Percentiles rank a stretch among this genome's conserved stretches.
phyloP scores from a whole-genome alignment of 2,113 vertebrate species.

The Microcebus griseorufus region DNA sequence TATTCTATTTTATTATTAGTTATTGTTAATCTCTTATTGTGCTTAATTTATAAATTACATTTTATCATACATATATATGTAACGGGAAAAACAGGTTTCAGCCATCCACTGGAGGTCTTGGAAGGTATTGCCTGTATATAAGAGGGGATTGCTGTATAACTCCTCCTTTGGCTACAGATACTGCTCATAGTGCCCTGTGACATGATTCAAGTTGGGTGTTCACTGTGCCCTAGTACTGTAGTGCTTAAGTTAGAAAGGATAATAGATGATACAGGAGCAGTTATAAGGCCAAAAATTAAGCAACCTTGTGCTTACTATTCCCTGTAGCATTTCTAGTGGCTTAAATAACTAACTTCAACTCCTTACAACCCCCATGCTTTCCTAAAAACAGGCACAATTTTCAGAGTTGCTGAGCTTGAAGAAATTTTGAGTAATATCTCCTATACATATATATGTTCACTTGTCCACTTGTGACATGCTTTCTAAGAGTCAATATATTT shows the following conservation, averaged over 20 bases:
- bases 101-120: neutral
- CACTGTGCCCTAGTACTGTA: neutral
- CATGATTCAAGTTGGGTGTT: neutral
- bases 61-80: neutral
- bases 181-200: neutral
- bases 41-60: neutral
- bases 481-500: neutral
- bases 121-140: neutral
- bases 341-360: slow-evolving; percentile 14
- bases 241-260: neutral
- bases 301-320: neutral
- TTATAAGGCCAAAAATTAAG: neutral
- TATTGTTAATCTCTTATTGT: neutral
- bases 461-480: neutral
- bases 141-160: neutral
- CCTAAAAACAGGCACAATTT: neutral
- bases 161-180: neutral
- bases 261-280: neutral
- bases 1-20: neutral
- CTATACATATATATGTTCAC: neutral
- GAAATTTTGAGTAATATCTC: neutral
- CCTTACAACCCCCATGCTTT: neutral
- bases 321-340: neutral
- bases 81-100: neutral
- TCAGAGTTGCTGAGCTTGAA: neutral